Evolutionary conservation across 2,888 invertebrate genomes (phyloP).

Genomic region (Drosophila quasianomalipes): DNA sequence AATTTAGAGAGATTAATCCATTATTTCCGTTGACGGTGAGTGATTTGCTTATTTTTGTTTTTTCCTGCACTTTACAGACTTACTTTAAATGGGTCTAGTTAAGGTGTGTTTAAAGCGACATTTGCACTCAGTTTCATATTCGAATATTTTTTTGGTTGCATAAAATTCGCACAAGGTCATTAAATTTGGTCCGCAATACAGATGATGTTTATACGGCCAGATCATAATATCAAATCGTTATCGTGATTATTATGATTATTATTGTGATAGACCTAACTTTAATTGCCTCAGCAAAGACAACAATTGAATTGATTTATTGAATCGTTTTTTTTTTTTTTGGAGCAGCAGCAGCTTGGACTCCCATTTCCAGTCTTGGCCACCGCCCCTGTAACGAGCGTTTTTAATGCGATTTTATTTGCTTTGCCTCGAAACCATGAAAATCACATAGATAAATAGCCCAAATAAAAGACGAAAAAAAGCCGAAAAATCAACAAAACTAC

Average conservation of each 20-base stretch:
- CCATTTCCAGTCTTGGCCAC: slow-evolving; percentile 9
- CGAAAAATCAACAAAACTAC: slow-evolving; percentile 18
- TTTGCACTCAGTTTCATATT: background rate
- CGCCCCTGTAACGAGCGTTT: slow-evolving; percentile 47
- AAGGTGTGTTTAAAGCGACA: rapidly evolving
- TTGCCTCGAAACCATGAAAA: slow-evolving; percentile 55
- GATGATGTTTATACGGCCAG: slow-evolving; percentile 19
- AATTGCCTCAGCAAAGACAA: slow-evolving; percentile 29
- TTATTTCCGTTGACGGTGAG: background rate
- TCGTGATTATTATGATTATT: slow-evolving; percentile 45
- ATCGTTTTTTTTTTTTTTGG: slow-evolving; percentile 16
- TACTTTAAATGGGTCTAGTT: background rate
- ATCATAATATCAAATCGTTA: slow-evolving; percentile 51
- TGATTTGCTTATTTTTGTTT: background rate
- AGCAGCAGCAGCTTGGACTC: background rate
- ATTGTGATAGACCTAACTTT: slow-evolving; percentile 8
- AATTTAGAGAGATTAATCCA: background rate
- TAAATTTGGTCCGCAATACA: slow-evolving; percentile 39
- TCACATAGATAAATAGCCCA: slow-evolving; percentile 49
- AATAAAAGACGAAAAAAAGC: slow-evolving; percentile 21
- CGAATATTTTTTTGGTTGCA: slow-evolving; percentile 5
- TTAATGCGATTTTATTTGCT: slow-evolving; percentile 68
- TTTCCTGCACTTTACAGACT: rapidly evolving
- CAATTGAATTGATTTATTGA: slow-evolving; percentile 44
- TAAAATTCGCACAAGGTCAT: slow-evolving; percentile 61